Evolutionary conservation across 2,888 invertebrate genomes (phyloP), one percentile per base, ranked within the genome.

Genomic region (Lamproptera curius): DNA sequence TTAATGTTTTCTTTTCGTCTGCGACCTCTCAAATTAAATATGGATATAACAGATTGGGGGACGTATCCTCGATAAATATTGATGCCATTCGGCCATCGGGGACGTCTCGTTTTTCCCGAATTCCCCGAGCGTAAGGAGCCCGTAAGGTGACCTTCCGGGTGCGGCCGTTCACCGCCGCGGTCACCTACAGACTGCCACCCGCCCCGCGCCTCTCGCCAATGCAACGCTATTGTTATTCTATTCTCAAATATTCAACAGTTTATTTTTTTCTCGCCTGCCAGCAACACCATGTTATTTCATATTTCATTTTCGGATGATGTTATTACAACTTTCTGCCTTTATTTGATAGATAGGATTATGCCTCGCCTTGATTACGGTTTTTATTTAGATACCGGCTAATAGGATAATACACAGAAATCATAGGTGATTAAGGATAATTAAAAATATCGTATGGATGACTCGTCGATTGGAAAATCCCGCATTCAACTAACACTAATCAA

Each of bases 121-220:
- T 68, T 70, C 67, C 70, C 63, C 57, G 66, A 63, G 64, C 64
- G 63, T 60, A 53, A 52, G 60, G 61, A 63, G 62, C 46, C 53
- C 59, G 58, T 63, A 69, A 76, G 83, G 84, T 84, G 68, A 85
- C 85, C 80, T 83, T 81, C 77, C 82, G 78, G 79, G 77, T 73
- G 74, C 69, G 67, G 57, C 61, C 61, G 61, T 63, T 65, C 61
- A 64, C 64, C 65, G 56, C 44, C 42, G 42, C 61, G 73, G 76
- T 76, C 76, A 78, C 77, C 78, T 76, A 66, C 65, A 62, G 38
- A 35, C 47, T 31, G 20, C 38, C 38, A 20, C 15, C 17, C 31
- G 35, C 36, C 4, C 42, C 46, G 36, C 42, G 10, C 28, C 34
- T 16, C 35, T 15, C 28, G 13, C 13, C 44, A 37, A 42, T 33